These are phyloP conservation scores for Spilosoma lubricipeda DNA, from an alignment of 2,888 invertebrate species.

Conservation along the genomic window DNA sequence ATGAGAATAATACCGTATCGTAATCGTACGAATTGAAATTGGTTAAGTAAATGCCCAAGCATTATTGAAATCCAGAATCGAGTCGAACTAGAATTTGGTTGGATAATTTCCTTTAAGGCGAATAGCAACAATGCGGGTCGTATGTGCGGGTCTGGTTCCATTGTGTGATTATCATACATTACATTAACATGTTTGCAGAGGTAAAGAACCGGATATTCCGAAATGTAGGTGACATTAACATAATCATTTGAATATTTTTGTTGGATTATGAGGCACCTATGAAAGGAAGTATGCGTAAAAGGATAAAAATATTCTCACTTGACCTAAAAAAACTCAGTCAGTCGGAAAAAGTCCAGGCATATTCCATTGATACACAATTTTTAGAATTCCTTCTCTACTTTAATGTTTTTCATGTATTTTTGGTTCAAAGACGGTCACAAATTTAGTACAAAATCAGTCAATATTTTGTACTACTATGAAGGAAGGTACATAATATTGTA, in stretches of 20 bases:
- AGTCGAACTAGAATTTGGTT: slow-evolving; percentile 21
- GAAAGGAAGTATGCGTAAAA: not conserved
- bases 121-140: slow-evolving; percentile 37
- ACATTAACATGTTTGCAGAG: slow-evolving; percentile 37
- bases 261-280: not conserved
- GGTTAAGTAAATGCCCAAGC: slow-evolving; percentile 17
- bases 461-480: not conserved
- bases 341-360: not conserved
- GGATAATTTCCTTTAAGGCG: slow-evolving; percentile 37
- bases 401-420: not conserved
- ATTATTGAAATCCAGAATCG: slow-evolving; percentile 19
- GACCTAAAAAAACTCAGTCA: not conserved
- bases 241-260: slow-evolving; percentile 13
- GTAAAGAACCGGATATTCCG: slow-evolving; percentile 39
- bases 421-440: not conserved
- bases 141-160: slow-evolving; percentile 22
- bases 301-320: not conserved
- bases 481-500: not conserved
- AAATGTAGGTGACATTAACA: slow-evolving; percentile 18
- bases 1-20: slow-evolving; percentile 4
- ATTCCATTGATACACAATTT: not conserved
- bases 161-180: slow-evolving; percentile 43
- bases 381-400: not conserved
- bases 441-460: not conserved
- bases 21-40: slow-evolving; percentile 21